Evolutionary conservation across 2,797 vertebrate species (phyloP).

Genomic region (Podarcis siculus): DNA sequence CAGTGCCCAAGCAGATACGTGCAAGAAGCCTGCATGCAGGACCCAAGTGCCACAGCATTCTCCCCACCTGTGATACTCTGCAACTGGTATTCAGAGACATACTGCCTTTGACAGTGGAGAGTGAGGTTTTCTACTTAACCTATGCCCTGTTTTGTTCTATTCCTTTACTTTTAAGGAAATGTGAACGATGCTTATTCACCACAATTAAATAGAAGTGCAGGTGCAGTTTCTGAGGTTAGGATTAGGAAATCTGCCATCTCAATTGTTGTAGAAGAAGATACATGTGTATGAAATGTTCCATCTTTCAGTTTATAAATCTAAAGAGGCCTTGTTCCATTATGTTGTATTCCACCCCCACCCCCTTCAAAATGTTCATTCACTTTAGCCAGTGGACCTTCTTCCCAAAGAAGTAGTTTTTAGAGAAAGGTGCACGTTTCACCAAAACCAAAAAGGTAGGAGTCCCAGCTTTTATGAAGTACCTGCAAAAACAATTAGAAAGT

Average conservation of each 20-base stretch:
- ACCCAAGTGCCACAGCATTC: too few relatives aligned
- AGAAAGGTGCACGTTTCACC: constrained; percentile 83
- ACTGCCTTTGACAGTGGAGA: too few relatives aligned
- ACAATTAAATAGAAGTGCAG: not conserved
- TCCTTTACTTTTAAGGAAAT: not conserved
- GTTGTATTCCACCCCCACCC: not conserved
- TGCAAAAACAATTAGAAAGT: constrained; percentile 66
- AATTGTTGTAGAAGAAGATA: not conserved
- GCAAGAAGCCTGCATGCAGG: too few relatives aligned
- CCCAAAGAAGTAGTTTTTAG: constrained; percentile 82
- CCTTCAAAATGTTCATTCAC: constrained; percentile 33
- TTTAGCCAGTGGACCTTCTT: constrained; percentile 80
- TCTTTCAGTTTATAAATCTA: not conserved
- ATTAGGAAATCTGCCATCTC: not conserved
- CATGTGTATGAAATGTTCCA: not conserved
- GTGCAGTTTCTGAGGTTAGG: not conserved
- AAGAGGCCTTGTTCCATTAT: not conserved
- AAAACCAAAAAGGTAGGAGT: constrained; percentile 87
- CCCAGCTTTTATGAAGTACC: constrained; percentile 88
- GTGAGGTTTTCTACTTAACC: not conserved
- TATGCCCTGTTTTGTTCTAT: not conserved
- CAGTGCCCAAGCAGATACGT: too few relatives aligned
- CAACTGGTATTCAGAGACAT: too few relatives aligned
- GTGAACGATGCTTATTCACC: not conserved
- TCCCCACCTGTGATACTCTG: too few relatives aligned